Conservation (phyloP, 1,140 invertebrate species). For the Anastrepha obliqua region DNA sequence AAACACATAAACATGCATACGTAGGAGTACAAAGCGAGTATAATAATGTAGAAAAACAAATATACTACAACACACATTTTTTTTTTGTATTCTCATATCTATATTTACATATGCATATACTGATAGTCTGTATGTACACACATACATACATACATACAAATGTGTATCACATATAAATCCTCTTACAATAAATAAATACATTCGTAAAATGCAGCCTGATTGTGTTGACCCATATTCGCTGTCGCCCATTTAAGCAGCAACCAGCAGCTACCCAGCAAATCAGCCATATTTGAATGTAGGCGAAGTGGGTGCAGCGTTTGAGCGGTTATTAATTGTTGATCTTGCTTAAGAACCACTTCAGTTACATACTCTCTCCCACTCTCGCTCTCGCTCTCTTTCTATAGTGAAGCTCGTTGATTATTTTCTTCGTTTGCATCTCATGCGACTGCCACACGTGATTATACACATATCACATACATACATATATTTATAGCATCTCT, state of each 20-base stretch:
- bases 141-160: not conserved
- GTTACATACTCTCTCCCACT: not conserved
- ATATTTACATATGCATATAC: not conserved
- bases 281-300: not conserved
- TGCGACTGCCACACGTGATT: not conserved
- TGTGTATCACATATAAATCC: not conserved
- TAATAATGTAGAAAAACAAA: not conserved
- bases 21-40: not conserved
- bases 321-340: not conserved
- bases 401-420: not conserved
- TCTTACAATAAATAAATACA: no score
- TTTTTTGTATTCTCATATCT: not conserved
- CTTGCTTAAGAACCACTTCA: slow-evolving; percentile 26
- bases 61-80: not conserved
- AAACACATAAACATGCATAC: not conserved
- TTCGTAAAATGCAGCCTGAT: slow-evolving; percentile 14
- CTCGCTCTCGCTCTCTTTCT: not conserved
- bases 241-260: slow-evolving; percentile 20
- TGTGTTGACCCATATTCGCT: slow-evolving; percentile 36
- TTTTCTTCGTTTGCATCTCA: not conserved
- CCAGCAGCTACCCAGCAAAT: not conserved
- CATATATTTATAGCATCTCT: not conserved
- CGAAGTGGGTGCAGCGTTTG: not conserved
- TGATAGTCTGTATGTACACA: not conserved
- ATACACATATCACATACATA: no score